Evolutionary conservation across 2,113 vertebrate genomes (phyloP), one percentile per base, ranked within the genome.

Genomic region (Scalopus aquaticus): DNA sequence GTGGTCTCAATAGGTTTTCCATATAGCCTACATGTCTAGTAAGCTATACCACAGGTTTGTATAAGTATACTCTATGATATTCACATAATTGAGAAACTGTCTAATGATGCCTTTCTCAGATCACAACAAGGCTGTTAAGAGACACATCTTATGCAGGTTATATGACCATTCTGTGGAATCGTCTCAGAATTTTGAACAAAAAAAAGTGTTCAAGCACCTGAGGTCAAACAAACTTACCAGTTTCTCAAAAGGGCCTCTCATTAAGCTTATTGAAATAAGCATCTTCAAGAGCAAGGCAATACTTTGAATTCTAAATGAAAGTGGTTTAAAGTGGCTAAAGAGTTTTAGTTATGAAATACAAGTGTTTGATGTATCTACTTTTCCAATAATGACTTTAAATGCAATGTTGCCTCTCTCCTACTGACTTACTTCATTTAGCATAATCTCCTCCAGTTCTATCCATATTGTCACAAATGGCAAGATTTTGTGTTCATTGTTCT

Each of bases 161-260:
- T 65, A 82, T 44, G 44, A 19, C 32, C 30, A 16, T 76, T 37
- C 49, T 46, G 74, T 5, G 42, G 37, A 82, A 67, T 76, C 22
- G 58, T 37, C 58, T 89, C 49, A 89, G 42, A 89, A 89, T 56
- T 89, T 74, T 94, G n/a, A 26, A 69, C 49, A 54, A 56, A 56
- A 56, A 83, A 44, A 65, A 37, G 10, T 74, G 3, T 60, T 58
- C 70, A 89, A 49, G 39, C 39, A 58, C 79, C 79, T 58, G 62
- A 69, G 62, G 60, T 77, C 32, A 94, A 89, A 83, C n/a, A 77
- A 65, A 24, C 51, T 26, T 37, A 58, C n/a, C 13, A 49, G 30
- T 76, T 67, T 93, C 51, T 58, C 79, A 82, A 82, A 82, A 93
- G 15, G 28, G 4, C 19, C 9, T 94, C 79, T 83, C 49, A 39